Base-by-base conservation (phyloP, 2,888 invertebrate species). In the Drymonia ruficornis region DNA sequence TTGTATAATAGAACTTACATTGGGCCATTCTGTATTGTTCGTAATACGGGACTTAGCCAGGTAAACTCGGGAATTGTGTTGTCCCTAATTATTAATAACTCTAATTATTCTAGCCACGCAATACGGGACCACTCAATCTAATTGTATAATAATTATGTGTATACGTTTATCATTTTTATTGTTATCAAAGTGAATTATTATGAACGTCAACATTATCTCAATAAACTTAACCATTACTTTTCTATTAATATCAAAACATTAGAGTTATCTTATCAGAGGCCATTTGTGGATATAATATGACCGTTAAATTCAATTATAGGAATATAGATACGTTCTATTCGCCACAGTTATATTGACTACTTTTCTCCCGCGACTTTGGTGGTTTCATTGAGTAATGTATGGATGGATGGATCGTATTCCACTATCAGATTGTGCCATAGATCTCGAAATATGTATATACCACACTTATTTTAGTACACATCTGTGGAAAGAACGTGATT, bases 61-160 rank as follows among this genome's bases (percentile, higher is more conserved):
- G 16, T 4, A 16, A 7, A 40, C 1, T 0, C 8, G 16, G 15
- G 8, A 15, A 40, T 40, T 0, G n/a, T 16, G 11, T 15, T 50
- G 47, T 47, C 52, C 43, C 16, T 40, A 40, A 2, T 16, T 9
- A 5, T 40, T 16, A 11, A 62, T 67, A n/a, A n/a, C n/a, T n/a
- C n/a, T n/a, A 73, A 76, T 76, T 68, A 61, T 57, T 61, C 43
- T 60, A 55, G 64, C 70, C 79, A 76, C 65, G 74, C 73, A 66
- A 75, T 69, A 62, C 59, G 59, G 65, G 52, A 60, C 58, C 50
- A 59, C 54, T 59, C 53, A 49, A 36, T 53, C 49, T 53, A 59
- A 49, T 28, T 28, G 8, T 55, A 57, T 46, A 61, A 49, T 63
- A 67, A 62, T 70, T 59, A 61, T 50, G 50, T 46, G 23, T 53